Base-by-base conservation (phyloP, 1,140 invertebrate species). In the Neodiprion virginianus region DNA sequence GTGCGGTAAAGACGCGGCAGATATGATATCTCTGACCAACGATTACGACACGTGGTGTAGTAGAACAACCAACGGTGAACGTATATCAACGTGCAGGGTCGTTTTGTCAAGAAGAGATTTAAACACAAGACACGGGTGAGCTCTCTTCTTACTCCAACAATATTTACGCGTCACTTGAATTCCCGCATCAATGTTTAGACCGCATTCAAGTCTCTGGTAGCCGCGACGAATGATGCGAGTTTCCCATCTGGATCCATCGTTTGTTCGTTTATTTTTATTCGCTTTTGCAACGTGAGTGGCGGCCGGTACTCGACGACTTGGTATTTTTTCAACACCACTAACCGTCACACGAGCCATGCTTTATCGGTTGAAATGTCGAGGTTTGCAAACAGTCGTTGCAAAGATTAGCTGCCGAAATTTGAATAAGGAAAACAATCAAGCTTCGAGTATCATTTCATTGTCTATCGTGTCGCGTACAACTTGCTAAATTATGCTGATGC, bases 131-230 rank as follows among this genome's bases (percentile, higher is more conserved):
- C 53, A 40, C 28, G 28, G 28, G 28, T 40, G 28, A 40, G 28
- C 28, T 40, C 28, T 40, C 28, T 40, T 61, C 53, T 61, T 61
- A 61, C n/a, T 17, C 53, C n/a, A 61, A 61, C n/a, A 61, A 61
- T 61, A 61, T 61, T 61, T 61, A 61, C 53, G 53, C n/a, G 53
- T 61, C 53, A 17, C 53, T 61, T 17, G 53, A 61, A 61, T 61
- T 17, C 53, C 3, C 53, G 53, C 8, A 61, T 61, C 53, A 61
- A 61, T 61, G 53, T 61, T 61, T 61, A 17, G 53, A 61, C 0
- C n/a, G 53, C 8, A 8, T 61, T 14, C 4, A 17, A 61, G n/a
- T 17, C n/a, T 4, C 11, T 61, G n/a, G 53, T 17, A 14, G n/a
- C 53, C 53, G n/a, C 53, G 53, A 61, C 53, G 53, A 61, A 61